Percentiles rank a stretch among this genome's conserved stretches.
Conservation (phyloP, 1,140 invertebrate species). For the Rhagoletis pomonella region DNA sequence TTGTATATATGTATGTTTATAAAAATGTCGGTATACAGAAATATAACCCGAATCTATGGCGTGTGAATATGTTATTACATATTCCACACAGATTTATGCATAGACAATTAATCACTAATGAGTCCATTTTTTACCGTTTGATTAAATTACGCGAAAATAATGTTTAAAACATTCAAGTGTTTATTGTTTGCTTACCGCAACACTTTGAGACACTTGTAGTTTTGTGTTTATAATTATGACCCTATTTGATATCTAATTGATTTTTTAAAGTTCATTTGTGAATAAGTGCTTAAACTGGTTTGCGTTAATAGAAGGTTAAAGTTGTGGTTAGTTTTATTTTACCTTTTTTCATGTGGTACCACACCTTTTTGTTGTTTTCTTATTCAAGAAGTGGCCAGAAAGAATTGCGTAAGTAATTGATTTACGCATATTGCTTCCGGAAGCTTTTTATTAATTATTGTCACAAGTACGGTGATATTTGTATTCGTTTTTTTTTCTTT, state of each 20-base stretch:
- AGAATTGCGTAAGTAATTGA: background rate
- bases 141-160: background rate
- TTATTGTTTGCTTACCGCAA: background rate
- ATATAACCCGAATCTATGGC: too few relatives aligned
- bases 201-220: background rate
- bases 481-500: too few relatives aligned
- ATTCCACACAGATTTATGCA: too few relatives aligned
- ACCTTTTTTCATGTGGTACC: too few relatives aligned
- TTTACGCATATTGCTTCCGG: too few relatives aligned
- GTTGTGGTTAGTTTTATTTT: background rate
- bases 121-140: background rate
- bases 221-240: background rate
- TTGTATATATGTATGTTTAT: background rate
- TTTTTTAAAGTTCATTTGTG: background rate
- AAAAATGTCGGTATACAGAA: too few relatives aligned
- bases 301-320: background rate
- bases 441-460: too few relatives aligned
- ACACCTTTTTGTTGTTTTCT: too few relatives aligned
- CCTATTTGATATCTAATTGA: background rate
- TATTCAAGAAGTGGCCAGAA: background rate
- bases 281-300: background rate
- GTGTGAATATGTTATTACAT: too few relatives aligned
- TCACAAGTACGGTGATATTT: too few relatives aligned
- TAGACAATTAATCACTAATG: too few relatives aligned
- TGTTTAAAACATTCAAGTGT: background rate